Percentiles rank a stretch among this genome's conserved stretches.
These are phyloP conservation scores for Sebastes umbrosus DNA, from an alignment of 2,797 vertebrate genomes.

Conservation along the genomic window DNA sequence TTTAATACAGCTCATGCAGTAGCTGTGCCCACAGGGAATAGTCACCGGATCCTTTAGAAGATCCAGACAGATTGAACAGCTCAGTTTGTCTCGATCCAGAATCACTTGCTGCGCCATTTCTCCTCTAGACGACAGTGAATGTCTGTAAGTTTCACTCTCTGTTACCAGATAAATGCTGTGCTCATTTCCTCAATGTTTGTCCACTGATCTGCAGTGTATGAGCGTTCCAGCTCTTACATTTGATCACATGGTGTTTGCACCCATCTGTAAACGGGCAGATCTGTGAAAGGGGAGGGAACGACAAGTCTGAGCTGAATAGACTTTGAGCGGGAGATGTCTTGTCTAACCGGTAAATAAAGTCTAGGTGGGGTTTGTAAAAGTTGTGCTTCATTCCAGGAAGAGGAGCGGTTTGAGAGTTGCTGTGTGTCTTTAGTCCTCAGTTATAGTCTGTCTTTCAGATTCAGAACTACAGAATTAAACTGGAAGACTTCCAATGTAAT, in stretches of 20 bases:
- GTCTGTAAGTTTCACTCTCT: neutral
- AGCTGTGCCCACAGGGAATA: constrained; percentile 30
- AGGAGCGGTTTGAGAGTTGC: neutral
- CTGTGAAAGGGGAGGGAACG: neutral
- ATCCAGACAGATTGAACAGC: neutral
- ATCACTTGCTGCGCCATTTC: constrained; percentile 6
- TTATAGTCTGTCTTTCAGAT: too few species aligned
- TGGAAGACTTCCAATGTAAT: too few species aligned
- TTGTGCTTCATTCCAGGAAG: neutral
- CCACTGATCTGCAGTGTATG: neutral
- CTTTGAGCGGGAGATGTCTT: neutral
- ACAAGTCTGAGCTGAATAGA: neutral
- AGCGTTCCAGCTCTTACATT: fast-evolving
- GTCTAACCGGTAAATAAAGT: neutral
- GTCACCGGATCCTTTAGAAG: constrained; percentile 10
- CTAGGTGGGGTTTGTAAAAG: neutral
- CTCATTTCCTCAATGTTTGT: neutral
- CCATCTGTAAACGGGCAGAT: neutral
- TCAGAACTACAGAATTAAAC: too few species aligned
- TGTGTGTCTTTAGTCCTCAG: too few species aligned
- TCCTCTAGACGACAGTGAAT: neutral
- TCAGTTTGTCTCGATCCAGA: constrained; percentile 4
- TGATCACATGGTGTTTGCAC: neutral
- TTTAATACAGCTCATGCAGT: constrained; percentile 30
- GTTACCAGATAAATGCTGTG: neutral